A percentile compares a stretch with the other conserved stretches of the same genome.
Evolutionary conservation across 2,888 invertebrate species (phyloP).

Genomic region (Lasius fuliginosus): DNA sequence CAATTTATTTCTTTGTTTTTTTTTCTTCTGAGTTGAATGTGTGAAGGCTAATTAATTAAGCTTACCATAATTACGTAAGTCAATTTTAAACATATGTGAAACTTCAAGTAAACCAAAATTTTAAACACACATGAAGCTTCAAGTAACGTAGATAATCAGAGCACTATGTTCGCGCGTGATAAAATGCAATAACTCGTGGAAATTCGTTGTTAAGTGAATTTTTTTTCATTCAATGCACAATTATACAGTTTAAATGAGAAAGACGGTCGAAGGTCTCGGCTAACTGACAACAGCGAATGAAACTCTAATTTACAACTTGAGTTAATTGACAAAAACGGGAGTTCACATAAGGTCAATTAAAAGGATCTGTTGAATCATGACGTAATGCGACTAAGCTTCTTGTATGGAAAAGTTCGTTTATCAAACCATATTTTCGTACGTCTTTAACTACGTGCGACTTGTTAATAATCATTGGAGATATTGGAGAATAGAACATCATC

Average conservation of each 20-base stretch:
- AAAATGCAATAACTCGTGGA: constrained; percentile 38
- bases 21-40: background rate
- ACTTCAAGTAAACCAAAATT: background rate
- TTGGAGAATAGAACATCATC: background rate
- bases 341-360: constrained; percentile 37
- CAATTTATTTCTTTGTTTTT: background rate
- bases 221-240: constrained; percentile 15
- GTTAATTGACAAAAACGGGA: constrained; percentile 38
- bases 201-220: constrained; percentile 26
- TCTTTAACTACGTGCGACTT: background rate
- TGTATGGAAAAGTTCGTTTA: constrained; percentile 33
- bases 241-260: constrained; percentile 39
- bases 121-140: background rate
- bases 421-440: background rate
- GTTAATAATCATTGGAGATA: background rate
- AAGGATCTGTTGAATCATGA: constrained; percentile 65
- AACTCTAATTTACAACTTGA: constrained; percentile 32
- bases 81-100: background rate
- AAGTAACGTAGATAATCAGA: constrained; percentile 19
- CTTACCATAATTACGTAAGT: background rate
- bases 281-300: constrained; percentile 34
- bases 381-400: constrained; percentile 70
- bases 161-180: background rate
- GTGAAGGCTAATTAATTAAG: background rate
- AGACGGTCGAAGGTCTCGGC: constrained; percentile 34